Percentiles rank a stretch among this genome's conserved stretches.
These are phyloP conservation scores for Spilogale gracilis DNA, from an alignment of 2,113 vertebrate genomes.

Conservation along the genomic window DNA sequence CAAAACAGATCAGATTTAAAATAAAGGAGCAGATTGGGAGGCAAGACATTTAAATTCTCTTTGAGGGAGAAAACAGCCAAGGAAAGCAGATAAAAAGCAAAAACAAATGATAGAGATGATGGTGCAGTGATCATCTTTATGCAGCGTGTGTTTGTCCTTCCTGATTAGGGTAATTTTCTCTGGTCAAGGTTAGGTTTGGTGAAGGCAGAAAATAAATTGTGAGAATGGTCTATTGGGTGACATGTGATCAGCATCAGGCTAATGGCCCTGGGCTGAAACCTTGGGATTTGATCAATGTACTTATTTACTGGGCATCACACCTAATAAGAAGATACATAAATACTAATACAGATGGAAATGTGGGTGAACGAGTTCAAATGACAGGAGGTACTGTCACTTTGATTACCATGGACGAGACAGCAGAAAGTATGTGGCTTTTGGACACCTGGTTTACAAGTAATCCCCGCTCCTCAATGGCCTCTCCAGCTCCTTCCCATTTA, in stretches of 20 bases:
- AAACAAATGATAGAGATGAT: not conserved
- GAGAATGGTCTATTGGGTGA: not conserved
- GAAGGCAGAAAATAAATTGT: not conserved
- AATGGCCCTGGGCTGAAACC: not conserved
- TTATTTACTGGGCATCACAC: constrained; percentile 19
- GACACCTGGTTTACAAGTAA: not conserved
- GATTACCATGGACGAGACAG: not conserved
- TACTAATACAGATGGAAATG: not conserved
- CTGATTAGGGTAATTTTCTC: not conserved
- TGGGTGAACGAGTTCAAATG: not conserved
- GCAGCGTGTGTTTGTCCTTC: not conserved
- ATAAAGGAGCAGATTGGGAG: not conserved
- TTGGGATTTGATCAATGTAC: constrained; percentile 24
- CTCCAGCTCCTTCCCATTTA: not conserved
- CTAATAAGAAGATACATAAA: not conserved
- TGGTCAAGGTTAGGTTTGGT: not conserved
- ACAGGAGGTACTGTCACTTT: not conserved
- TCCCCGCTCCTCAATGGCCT: not conserved
- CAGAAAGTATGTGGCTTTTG: not conserved
- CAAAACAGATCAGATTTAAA: not conserved
- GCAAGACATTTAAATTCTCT: not conserved
- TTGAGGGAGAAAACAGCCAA: not conserved
- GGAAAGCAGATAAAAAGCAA: not conserved
- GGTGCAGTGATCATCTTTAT: not conserved
- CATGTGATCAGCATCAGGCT: not conserved